These are phyloP conservation scores for Drosophila anomalata DNA, from an alignment of 2,888 invertebrate species.

Conservation along the genomic window DNA sequence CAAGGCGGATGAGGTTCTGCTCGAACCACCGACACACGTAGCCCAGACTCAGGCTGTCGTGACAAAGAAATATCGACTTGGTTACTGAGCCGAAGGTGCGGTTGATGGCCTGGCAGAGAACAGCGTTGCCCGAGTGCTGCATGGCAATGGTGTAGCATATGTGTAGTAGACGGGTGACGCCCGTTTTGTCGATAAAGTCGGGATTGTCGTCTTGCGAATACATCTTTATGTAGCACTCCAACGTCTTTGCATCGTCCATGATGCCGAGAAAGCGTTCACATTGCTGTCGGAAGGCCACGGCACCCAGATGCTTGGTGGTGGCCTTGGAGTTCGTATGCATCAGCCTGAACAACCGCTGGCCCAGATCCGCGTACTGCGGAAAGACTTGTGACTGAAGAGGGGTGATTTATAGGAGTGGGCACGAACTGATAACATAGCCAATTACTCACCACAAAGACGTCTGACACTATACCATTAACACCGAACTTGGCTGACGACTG, in stretches of 20 bases:
- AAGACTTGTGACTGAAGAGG: constrained; percentile 86
- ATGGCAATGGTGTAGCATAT: constrained; percentile 91
- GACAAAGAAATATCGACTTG: constrained; percentile 92
- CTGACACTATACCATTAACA: constrained; percentile 88
- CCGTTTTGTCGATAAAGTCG: constrained; percentile 87
- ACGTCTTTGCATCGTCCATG: constrained; percentile 86
- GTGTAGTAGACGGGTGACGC: constrained; percentile 88
- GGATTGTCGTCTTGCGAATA: constrained; percentile 86
- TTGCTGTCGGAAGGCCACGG: constrained; percentile 88
- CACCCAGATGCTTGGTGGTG: constrained; percentile 87
- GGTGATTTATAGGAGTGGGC: constrained; percentile 5
- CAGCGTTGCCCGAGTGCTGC: constrained; percentile 89
- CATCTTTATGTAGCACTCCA: constrained; percentile 89
- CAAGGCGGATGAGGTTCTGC: constrained; percentile 90
- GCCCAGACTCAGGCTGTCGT: constrained; percentile 89
- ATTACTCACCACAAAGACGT: constrained; percentile 82
- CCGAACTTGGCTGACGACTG: constrained; percentile 88
- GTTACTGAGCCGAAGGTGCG: constrained; percentile 90
- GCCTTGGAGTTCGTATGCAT: constrained; percentile 87
- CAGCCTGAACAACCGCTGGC: constrained; percentile 88
- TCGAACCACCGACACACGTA: constrained; percentile 93
- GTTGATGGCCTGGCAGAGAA: constrained; percentile 87
- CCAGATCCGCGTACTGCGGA: constrained; percentile 90
- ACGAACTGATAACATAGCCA: constrained; percentile 27
- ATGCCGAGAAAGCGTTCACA: constrained; percentile 87